Conservation (phyloP, 2,113 vertebrate species). For the Callipepla squamata region DNA sequence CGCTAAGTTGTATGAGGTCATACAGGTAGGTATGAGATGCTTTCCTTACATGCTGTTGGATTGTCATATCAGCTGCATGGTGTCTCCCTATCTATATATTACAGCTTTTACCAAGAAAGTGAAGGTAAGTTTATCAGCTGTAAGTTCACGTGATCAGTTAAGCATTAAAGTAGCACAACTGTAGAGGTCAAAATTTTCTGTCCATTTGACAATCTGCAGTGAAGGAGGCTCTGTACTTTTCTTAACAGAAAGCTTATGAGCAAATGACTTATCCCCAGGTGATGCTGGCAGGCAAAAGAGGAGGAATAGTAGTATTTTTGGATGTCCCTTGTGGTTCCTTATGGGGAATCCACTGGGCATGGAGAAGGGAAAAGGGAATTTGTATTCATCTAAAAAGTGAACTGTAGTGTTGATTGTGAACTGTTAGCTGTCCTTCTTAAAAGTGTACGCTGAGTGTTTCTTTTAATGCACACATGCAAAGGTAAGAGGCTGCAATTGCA, state of each 20-base stretch:
- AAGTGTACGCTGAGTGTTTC: not conserved
- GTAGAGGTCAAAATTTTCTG: not conserved
- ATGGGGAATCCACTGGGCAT: too few relatives aligned
- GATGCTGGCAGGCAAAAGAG: not conserved
- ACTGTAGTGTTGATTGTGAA: not conserved
- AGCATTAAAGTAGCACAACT: not conserved
- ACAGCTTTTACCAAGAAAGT: not conserved
- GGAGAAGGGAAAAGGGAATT: not conserved
- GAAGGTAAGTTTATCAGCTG: not conserved
- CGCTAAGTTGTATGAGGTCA: not conserved
- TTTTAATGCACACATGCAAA: not conserved
- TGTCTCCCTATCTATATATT: not conserved
- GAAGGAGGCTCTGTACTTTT: not conserved
- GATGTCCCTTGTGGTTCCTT: not conserved
- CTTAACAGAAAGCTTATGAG: not conserved
- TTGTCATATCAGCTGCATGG: not conserved
- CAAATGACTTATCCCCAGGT: not conserved
- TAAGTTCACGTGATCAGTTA: not conserved
- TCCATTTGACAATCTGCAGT: not conserved
- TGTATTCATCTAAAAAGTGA: not conserved
- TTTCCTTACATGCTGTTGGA: not conserved
- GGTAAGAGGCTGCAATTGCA: not conserved
- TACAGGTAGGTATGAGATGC: not conserved
- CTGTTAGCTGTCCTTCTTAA: not conserved
- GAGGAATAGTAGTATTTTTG: not conserved